Conservation (phyloP, 2,797 vertebrate species). For the Peromyscus melanophrys region DNA sequence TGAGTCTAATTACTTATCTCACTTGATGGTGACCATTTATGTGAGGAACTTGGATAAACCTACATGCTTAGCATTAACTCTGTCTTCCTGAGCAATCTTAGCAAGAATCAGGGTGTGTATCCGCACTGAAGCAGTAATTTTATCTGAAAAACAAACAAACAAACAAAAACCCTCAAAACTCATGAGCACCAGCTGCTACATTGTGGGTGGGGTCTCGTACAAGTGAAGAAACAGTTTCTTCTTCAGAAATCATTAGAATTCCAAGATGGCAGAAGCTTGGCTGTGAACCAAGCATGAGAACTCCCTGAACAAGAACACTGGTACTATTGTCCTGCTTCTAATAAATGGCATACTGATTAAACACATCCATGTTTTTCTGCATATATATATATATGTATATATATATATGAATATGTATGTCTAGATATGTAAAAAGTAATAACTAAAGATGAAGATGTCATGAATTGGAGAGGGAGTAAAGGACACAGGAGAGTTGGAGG, state of each 20-base stretch:
- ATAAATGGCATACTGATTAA: neutral
- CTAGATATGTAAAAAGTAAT: neutral
- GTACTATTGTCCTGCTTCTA: neutral
- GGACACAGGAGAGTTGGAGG: neutral
- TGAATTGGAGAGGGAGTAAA: too few species aligned
- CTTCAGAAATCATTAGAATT: neutral
- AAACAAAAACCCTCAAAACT: neutral
- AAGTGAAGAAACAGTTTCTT: neutral
- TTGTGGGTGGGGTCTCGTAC: fast-evolving
- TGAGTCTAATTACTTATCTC: neutral
- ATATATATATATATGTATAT: neutral
- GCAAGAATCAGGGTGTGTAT: too few species aligned
- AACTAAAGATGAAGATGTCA: neutral
- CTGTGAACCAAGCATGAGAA: too few species aligned
- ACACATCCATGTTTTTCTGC: neutral
- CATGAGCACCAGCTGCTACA: neutral
- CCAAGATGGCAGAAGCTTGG: neutral
- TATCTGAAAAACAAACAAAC: neutral
- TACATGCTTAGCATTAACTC: neutral
- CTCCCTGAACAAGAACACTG: fast-evolving
- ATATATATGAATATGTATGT: neutral
- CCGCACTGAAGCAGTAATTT: neutral
- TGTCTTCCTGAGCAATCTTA: neutral
- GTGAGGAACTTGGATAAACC: neutral
- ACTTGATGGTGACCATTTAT: neutral